A percentile compares a stretch with the other conserved stretches of the same genome.
Evolutionary conservation across 2,797 vertebrate genomes (phyloP).

Genomic region (Tokudaia tokunoshimensis): DNA sequence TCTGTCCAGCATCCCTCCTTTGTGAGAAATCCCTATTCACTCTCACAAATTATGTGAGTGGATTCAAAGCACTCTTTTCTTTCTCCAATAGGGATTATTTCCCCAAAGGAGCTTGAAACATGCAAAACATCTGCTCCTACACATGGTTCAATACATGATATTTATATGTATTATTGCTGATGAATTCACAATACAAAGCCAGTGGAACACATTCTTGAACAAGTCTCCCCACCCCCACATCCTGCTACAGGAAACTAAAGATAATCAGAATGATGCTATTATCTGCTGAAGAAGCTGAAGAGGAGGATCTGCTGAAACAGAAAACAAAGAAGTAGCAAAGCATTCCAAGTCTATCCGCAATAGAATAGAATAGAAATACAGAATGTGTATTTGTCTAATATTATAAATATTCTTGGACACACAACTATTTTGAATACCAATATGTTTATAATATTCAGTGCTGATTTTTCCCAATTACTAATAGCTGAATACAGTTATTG

Average conservation of each 20-base stretch:
- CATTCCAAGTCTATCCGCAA: background rate
- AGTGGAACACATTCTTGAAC: conserved; percentile 27
- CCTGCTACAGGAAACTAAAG: conserved; percentile 4
- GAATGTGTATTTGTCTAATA: conserved; percentile 3
- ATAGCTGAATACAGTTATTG: background rate
- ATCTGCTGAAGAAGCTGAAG: conserved; percentile 2
- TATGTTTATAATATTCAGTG: background rate
- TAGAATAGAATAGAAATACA: background rate
- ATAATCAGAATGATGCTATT: conserved; percentile 10
- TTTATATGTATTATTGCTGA: conserved; percentile 49
- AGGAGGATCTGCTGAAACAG: conserved; percentile 26
- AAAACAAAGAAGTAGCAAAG: background rate
- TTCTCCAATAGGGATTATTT: conserved; percentile 69
- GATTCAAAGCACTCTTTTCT: conserved; percentile 55
- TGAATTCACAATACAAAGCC: conserved; percentile 51
- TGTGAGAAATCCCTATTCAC: conserved; percentile 74
- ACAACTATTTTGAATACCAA: background rate
- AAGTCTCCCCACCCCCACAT: background rate
- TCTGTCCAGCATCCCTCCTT: conserved; percentile 59
- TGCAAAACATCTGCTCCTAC: conserved; percentile 72
- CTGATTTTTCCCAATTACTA: background rate
- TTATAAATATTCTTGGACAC: conserved; percentile 42
- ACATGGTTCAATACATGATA: conserved; percentile 64
- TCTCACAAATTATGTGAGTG: conserved; percentile 69
- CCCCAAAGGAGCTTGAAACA: conserved; percentile 72